Evolutionary conservation across 2,888 invertebrate genomes (phyloP).

Genomic region (Fragum whitleyi): DNA sequence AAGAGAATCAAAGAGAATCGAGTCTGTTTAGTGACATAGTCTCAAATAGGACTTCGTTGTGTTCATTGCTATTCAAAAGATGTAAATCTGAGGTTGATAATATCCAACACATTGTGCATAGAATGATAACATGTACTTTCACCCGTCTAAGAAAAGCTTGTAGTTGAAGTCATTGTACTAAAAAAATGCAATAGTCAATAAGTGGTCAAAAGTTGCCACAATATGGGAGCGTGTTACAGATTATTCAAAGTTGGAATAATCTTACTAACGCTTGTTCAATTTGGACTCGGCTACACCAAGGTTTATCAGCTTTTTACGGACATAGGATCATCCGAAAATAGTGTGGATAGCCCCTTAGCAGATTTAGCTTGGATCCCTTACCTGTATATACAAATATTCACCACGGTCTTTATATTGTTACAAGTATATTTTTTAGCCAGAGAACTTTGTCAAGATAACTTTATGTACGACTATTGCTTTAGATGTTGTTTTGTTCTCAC

Average conservation of each 20-base stretch:
- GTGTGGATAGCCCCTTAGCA: slow-evolving; percentile 12
- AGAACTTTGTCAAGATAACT: slow-evolving; percentile 54
- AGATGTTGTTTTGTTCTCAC: slow-evolving; percentile 44
- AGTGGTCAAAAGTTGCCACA: not conserved
- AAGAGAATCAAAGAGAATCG: no score
- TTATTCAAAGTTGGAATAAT: slow-evolving; percentile 26
- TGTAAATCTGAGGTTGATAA: no score
- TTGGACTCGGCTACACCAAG: slow-evolving; percentile 46
- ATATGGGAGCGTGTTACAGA: slow-evolving; percentile 26
- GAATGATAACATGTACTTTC: no score
- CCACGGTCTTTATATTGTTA: slow-evolving; percentile 32
- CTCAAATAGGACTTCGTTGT: no score
- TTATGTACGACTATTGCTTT: slow-evolving; percentile 55
- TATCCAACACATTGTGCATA: no score
- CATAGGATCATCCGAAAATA: slow-evolving; percentile 28
- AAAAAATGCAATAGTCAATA: not conserved
- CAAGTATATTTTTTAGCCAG: slow-evolving; percentile 48
- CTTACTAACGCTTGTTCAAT: slow-evolving; percentile 35
- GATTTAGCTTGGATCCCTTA: slow-evolving; percentile 53
- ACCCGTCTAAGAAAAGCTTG: no score
- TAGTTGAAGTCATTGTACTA: no score
- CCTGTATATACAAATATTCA: slow-evolving; percentile 44
- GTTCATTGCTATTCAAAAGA: no score
- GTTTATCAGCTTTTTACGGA: slow-evolving; percentile 44
- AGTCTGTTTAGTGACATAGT: no score